Conservation (phyloP, 2,888 invertebrate genomes). For the Limnephilus lunatus region DNA sequence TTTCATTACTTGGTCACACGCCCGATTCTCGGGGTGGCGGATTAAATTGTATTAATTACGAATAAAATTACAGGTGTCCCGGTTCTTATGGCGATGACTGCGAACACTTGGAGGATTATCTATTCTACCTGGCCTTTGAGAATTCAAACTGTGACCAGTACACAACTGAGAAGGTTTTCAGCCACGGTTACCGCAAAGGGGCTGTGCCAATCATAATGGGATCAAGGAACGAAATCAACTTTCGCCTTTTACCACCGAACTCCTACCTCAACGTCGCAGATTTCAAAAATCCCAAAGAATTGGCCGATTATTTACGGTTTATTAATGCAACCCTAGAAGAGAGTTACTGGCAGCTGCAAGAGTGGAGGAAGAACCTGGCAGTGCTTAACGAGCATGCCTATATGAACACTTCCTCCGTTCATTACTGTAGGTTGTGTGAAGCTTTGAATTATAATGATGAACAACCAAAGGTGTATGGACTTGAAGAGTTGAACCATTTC, state of each 20-base stretch:
- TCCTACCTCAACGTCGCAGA: constrained; percentile 79
- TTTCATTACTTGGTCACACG: too few relatives aligned
- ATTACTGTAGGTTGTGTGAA: constrained; percentile 79
- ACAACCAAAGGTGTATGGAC: constrained; percentile 71
- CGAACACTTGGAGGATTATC: constrained; percentile 76
- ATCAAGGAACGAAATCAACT: constrained; percentile 72
- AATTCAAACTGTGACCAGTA: constrained; percentile 84
- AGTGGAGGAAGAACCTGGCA: constrained; percentile 79
- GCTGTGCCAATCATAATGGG: constrained; percentile 84
- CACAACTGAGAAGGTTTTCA: constrained; percentile 83
- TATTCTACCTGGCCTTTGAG: constrained; percentile 85
- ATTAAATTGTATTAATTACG: background rate
- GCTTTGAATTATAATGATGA: constrained; percentile 76
- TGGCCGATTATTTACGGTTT: constrained; percentile 76
- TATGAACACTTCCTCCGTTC: constrained; percentile 78
- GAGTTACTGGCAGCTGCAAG: constrained; percentile 74
- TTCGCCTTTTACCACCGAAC: constrained; percentile 78
- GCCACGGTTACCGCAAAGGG: constrained; percentile 80
- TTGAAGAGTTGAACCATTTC: constrained; percentile 63
- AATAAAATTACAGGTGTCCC: constrained; percentile 77
- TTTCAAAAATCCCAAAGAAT: constrained; percentile 73
- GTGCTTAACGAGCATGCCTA: constrained; percentile 83
- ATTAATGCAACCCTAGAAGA: constrained; percentile 73
- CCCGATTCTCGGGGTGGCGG: too few relatives aligned
- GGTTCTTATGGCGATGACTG: constrained; percentile 82